phyloP scores from a whole-genome alignment of 2,113 vertebrate species.

The Sardina pilchardus region DNA sequence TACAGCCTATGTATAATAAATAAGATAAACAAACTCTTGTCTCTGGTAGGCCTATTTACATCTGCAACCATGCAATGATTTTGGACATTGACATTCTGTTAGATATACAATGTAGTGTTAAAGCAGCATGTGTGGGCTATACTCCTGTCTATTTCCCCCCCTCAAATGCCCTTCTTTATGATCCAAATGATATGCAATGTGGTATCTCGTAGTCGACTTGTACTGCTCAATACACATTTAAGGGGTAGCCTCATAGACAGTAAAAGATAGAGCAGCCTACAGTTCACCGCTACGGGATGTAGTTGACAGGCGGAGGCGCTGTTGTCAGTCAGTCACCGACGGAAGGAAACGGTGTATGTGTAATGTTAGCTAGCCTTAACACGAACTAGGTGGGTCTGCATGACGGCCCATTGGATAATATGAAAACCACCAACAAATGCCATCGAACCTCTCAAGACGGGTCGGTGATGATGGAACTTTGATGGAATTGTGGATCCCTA shows the following conservation, averaged over 20 bases:
- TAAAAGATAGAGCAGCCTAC: too few species aligned
- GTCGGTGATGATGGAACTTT: neutral
- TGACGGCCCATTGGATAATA: neutral
- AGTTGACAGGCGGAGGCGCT: neutral
- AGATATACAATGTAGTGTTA: neutral
- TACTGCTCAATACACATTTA: too few species aligned
- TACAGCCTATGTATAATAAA: neutral
- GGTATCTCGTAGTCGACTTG: too few species aligned
- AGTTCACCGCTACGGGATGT: neutral
- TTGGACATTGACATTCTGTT: neutral
- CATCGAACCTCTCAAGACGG: neutral
- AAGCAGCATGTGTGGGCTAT: neutral
- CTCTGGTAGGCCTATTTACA: neutral
- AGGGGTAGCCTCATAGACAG: too few species aligned
- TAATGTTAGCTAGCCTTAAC: neutral
- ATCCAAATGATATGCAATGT: too few species aligned
- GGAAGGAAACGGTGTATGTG: neutral
- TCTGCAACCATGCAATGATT: neutral
- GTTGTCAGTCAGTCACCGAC: neutral
- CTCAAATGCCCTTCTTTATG: too few species aligned
- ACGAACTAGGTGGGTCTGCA: neutral
- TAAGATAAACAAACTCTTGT: neutral
- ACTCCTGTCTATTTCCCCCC: too few species aligned
- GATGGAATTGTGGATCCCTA: neutral
- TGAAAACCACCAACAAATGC: neutral